phyloP scores from a whole-genome alignment of 2,797 vertebrate genomes.

The Leptodactylus fallax region DNA sequence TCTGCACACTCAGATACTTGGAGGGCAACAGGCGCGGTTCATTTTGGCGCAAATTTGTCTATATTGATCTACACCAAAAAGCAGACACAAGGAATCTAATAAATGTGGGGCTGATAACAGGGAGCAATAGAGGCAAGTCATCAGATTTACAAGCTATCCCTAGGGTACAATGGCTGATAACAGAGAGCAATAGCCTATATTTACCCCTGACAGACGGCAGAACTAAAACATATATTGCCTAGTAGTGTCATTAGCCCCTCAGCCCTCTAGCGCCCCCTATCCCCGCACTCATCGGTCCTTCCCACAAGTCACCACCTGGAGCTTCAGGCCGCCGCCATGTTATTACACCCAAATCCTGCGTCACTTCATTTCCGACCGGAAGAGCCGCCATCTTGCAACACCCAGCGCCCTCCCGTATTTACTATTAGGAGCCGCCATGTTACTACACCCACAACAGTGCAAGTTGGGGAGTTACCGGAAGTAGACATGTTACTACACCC shows the following conservation, averaged over 20 bases:
- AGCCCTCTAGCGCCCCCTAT: neutral
- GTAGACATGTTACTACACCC: neutral
- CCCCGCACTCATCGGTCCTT: neutral
- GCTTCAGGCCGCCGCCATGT: neutral
- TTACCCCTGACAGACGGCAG: neutral
- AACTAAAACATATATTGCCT: too few relatives aligned
- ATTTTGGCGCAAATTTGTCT: too few relatives aligned
- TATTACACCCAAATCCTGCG: neutral
- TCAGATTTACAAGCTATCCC: too few relatives aligned
- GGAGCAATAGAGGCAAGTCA: neutral
- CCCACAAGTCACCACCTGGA: neutral
- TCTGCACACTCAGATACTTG: too few relatives aligned
- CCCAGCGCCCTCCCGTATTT: neutral
- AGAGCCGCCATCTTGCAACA: constrained; percentile 27
- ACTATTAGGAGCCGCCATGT: neutral
- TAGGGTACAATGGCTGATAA: neutral
- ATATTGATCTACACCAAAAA: too few relatives aligned
- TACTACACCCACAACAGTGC: neutral
- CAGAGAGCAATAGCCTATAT: neutral
- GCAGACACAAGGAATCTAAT: too few relatives aligned
- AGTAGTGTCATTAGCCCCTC: too few relatives aligned
- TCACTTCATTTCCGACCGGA: neutral
- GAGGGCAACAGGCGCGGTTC: too few relatives aligned
- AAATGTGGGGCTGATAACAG: too few relatives aligned
- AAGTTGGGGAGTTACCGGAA: neutral